phyloP scores from a whole-genome alignment of 2,113 vertebrate species.

The Odobenus rosmarus region DNA sequence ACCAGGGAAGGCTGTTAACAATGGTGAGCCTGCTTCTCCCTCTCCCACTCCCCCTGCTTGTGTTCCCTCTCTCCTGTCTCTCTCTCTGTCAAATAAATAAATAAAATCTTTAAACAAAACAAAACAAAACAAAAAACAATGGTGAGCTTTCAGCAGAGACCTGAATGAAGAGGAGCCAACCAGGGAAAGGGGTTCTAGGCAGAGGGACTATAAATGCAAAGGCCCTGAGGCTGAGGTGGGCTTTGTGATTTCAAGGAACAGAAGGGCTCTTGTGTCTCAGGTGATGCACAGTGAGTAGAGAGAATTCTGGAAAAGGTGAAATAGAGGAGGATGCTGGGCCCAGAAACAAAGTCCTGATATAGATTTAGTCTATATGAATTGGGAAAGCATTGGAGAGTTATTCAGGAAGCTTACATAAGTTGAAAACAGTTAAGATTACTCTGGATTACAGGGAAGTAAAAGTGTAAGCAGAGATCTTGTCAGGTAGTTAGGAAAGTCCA shows the following conservation, averaged over 20 bases:
- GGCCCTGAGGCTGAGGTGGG: fast-evolving
- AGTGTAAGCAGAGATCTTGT: background rate
- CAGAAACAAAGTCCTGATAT: background rate
- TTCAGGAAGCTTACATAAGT: background rate
- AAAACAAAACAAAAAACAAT: background rate
- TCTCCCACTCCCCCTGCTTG: too few relatives aligned
- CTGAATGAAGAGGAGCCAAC: background rate
- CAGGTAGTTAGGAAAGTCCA: background rate
- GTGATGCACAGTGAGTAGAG: background rate
- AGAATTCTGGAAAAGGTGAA: background rate
- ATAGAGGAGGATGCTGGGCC: background rate
- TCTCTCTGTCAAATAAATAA: too few relatives aligned
- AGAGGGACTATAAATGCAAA: background rate
- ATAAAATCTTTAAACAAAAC: too few relatives aligned
- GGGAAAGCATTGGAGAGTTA: background rate
- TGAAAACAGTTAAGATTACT: background rate
- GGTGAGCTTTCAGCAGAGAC: background rate
- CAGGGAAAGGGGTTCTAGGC: background rate
- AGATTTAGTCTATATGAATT: background rate
- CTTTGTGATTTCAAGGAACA: background rate
- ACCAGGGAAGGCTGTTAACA: background rate
- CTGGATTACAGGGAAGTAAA: background rate
- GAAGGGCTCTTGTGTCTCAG: background rate
- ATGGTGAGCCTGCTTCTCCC: too few relatives aligned
- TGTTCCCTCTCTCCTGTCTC: too few relatives aligned